Evolutionary conservation across 2,888 invertebrate species (phyloP), one percentile per base, ranked within the genome.

Genomic region (Caenorhabditis panamensis): DNA sequence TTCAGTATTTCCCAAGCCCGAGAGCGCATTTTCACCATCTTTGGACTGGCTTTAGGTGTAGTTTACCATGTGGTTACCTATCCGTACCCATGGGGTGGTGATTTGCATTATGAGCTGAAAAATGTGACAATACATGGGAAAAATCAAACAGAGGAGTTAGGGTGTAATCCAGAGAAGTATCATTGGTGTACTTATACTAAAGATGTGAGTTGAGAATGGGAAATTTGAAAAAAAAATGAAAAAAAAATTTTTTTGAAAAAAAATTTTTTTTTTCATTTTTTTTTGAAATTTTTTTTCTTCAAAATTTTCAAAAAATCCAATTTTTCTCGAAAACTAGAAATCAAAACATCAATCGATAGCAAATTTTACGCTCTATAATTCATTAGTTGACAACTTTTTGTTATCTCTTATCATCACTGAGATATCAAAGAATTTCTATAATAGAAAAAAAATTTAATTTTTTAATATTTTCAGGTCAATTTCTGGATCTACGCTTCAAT

Each of bases 1-100:
- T 59, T 37, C 67, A 84, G 84, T 58, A 73, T 84, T 36, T 84
- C 84, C 0, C 68, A 82, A 22, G 78, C 75, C 2, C 79, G 83
- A 24, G 84, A 84, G 36, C 59, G 84, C 8, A 75, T 79, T 22
- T 84, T 81, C 82, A 84, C 84, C 2, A 81, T 84, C 5, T 67
- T 84, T 47, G 84, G 84, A 3, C 56, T 84, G 8, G 64, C 37
- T 2, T 36, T 84, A 1, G 82, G 84, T 20, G 82, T 78, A n/a
- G 20, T 83, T 22, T 84, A 83, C 62, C 84, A 84, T 22, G 63
- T 84, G 11, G 82, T 78, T n/a, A 84, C 84, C 3, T 84, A 67
- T 67, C 84, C 84, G 4, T 84, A 77, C 28, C 84, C 84, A 51
- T 84, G 79, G 68, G 81, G 81, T 6, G n/a, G 20, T 0, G 62